Base-by-base conservation (phyloP, 2,113 vertebrate species). In the Aleadryas rufinucha region DNA sequence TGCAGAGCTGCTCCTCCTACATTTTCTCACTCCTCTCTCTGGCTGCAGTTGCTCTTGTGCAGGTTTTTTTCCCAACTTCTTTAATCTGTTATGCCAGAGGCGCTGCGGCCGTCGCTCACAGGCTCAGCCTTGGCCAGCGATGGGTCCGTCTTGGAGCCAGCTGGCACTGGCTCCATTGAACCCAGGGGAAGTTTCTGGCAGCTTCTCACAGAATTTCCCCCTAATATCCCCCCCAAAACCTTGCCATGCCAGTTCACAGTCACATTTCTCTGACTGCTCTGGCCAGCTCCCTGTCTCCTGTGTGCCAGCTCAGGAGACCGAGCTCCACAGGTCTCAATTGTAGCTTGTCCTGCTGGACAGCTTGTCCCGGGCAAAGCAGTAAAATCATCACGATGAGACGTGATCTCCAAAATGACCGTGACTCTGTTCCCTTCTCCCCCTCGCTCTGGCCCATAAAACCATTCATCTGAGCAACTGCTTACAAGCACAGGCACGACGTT, bases 51-150 rank as follows among this genome's bases (percentile, higher is more conserved):
- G 6, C 19, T 74, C 30, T 37, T 56, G 47, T 8, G 7, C 13
- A 61, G 41, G 8, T 2, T 9, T 41, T 41, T 39, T 15, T 2
- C 9, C 5, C 3, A 8, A 14, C 10, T 27, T 75, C 27, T 78
- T 47, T 37, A 53, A 19, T 49, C 17, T 8, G 19, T 65, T 30
- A 41, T 56, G 42, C 5, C 47, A 59, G 42, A 68, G 30, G n/a
- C 0, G 0, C 24, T 45, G 27, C 39, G 45, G 19, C 56, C 7
- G 1, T 49, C 0, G 0, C 13, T 39, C 39, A 26, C 35, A 24
- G 42, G 26, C 50, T 63, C 17, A 5, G 27, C 44, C 42, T 63
- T 80, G 49, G 35, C 31, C 39, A 10, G 49, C 0, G 0, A 33
- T 0, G 0, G 45, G 30, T 66, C 33, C 1, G 0, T 27, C 70